Conservation (phyloP, 2,888 invertebrate species). For the Rotaria macrura region DNA sequence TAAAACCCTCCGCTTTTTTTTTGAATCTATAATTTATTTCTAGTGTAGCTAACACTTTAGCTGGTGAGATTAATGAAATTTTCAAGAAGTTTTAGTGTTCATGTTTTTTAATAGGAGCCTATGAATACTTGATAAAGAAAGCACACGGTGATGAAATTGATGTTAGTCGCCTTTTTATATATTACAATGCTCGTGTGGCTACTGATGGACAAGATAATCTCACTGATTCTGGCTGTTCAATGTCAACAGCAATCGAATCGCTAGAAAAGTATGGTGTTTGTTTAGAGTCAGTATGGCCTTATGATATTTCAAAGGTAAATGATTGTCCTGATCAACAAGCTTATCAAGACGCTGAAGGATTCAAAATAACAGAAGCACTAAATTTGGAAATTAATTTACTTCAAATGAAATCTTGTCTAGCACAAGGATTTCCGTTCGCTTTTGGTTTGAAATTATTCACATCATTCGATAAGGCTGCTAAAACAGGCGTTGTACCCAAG, state of each 20-base stretch:
- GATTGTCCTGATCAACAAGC: background rate
- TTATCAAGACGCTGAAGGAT: background rate
- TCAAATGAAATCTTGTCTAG: slow-evolving; percentile 11
- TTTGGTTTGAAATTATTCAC: slow-evolving; percentile 15
- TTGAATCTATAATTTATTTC: background rate
- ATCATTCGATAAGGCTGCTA: background rate
- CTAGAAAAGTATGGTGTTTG: background rate
- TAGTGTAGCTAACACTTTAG: background rate
- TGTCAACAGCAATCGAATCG: background rate
- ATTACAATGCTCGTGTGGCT: background rate
- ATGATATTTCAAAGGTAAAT: background rate
- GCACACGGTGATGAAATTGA: background rate
- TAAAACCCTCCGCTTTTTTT: too few relatives aligned
- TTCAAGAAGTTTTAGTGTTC: background rate
- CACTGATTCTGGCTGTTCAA: background rate
- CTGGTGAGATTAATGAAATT: background rate
- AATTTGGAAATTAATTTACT: background rate
- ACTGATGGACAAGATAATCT: background rate
- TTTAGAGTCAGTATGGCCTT: background rate
- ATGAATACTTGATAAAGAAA: background rate
- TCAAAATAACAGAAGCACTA: background rate
- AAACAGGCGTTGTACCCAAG: background rate
- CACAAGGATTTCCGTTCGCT: slow-evolving; percentile 16
- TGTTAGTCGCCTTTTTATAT: background rate
- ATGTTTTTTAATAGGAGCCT: background rate